Base-by-base conservation (phyloP, 2,797 vertebrate species). In the Phoeniculus purpureus region DNA sequence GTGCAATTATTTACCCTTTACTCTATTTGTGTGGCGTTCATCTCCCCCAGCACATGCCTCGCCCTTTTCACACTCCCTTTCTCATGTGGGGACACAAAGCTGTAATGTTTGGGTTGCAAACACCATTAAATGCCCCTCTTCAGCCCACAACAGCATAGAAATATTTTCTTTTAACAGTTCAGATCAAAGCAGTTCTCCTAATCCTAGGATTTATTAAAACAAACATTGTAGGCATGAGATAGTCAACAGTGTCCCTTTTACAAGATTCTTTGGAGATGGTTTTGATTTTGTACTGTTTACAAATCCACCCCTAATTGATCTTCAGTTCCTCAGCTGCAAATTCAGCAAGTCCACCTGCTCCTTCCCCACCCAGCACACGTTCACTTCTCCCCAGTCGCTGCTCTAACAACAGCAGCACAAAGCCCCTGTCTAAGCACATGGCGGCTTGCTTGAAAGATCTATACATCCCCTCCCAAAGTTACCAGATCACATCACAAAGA, bases 141-240 rank as follows among this genome's bases (percentile, higher is more conserved):
- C 90, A 94, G 78, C 62, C 84, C 93, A 90, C 92, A 90, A 94
- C 79, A 96, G 92, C 92, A 95, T n/a, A 85, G 93, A 96, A 95
- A 92, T 95, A 95, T 96, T 96, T 95, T 94, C 86, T 83, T 94
- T 96, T 89, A 87, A 73, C 87, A 91, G 92, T 94, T 95, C 89
- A 94, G 90, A 94, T 95, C 89, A 94, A 95, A 93, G 85, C 93
- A 87, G 81, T 92, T 92, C 91, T 75, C 92, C 89, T 96, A 96
- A 95, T 95, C 90, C 92, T 90, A 93, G 94, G 89, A 90, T 86
- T 95, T 93, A 92, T 91, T 94, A 91, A 94, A 94, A 93, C 94
- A 94, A 95, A 92, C 91, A 87, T 67, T 77, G 70, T 75, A 94
- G 85, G 83, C 90, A 89, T 87, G 94, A 94, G 84, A 92, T 70